phyloP scores from a whole-genome alignment of 1,140 invertebrate genomes.

The fruit fly (Drosophila melanogaster) region DNA sequence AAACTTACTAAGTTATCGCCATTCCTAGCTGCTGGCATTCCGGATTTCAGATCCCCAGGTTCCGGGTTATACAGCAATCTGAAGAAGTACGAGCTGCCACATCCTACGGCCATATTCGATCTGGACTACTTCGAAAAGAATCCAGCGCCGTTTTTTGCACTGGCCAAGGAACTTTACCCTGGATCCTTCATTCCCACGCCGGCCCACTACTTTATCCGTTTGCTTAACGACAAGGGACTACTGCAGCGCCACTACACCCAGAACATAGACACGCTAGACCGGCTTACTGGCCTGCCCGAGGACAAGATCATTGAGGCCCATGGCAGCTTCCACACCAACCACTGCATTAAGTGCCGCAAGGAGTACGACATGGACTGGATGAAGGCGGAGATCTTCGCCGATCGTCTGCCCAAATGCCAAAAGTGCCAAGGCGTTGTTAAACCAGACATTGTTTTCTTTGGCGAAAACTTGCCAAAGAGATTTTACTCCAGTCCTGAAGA shows the following conservation, averaged over 20 bases:
- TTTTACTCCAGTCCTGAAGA: slow-evolving; percentile 88
- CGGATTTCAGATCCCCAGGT: slow-evolving; percentile 95
- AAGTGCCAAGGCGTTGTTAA: slow-evolving; percentile 91
- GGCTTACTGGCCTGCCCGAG: slow-evolving; percentile 92
- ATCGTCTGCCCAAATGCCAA: slow-evolving; percentile 90
- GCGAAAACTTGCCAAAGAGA: slow-evolving; percentile 92
- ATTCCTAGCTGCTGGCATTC: slow-evolving; percentile 95
- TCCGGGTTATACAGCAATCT: slow-evolving; percentile 97
- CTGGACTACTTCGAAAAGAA: slow-evolving; percentile 92
- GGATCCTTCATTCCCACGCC: slow-evolving; percentile 92
- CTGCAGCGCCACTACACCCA: slow-evolving; percentile 94
- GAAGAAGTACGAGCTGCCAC: slow-evolving; percentile 95
- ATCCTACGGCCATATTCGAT: slow-evolving; percentile 98
- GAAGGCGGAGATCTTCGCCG: slow-evolving; percentile 89
- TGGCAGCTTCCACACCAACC: slow-evolving; percentile 95
- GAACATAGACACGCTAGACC: slow-evolving; percentile 97
- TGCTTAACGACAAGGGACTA: slow-evolving; percentile 92
- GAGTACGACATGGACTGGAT: slow-evolving; percentile 93
- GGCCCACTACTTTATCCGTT: slow-evolving; percentile 93
- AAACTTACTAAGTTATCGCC: neutral
- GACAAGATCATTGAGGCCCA: slow-evolving; percentile 97
- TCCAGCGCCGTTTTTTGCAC: slow-evolving; percentile 93
- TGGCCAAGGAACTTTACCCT: slow-evolving; percentile 95
- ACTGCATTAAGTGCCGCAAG: slow-evolving; percentile 92
- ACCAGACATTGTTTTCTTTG: slow-evolving; percentile 98